Evolutionary conservation across 2,888 invertebrate species (phyloP), one percentile per base, ranked within the genome.

Genomic region (Drosophila falleni): DNA sequence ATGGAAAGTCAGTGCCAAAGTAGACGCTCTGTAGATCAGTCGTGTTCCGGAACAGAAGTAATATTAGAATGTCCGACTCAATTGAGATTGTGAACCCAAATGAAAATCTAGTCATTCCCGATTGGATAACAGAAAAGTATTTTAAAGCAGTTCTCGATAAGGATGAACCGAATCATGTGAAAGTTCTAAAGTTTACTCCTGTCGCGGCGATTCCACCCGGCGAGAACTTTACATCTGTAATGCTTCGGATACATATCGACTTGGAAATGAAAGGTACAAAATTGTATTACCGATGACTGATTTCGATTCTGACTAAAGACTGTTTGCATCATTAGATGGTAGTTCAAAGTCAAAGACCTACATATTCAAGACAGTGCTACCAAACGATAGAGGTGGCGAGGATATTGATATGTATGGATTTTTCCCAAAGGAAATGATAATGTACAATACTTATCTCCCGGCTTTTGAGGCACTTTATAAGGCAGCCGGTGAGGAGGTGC

Each of bases 211-310:
- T 84, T 55, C 82, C 89, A 0, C 85, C 90, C 0, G 92, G 91
- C 1, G 91, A 91, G 59, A 92, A 92, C 51, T 92, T 86, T 44
- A 86, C 89, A 3, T 91, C 92, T 1, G 63, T 85, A 8, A 91
- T 92, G 86, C 39, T 90, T 15, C 85, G 92, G n/a, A 70, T 89
- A 1, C 61, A 78, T 1, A 80, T 92, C 8, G 87, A 89, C 10
- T 37, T 92, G 35, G 74, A 85, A 61, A 67, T 91, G 62, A 85
- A 81, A 62, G 87, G 91, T 91, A 29, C 23, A 35, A 11, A 35
- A 5, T 4, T 9, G 4, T 2, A 6, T 8, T 5, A 9, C 3
- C 8, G 31, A 26, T 1, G 5, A 5, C 5, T 23, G n/a, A 16
- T 1, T n/a, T 26, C 8, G 3, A 5, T 3, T 23, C 33, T 13